These are phyloP conservation scores for Lycocorax pyrrhopterus DNA, from an alignment of 2,113 vertebrate species.

Conservation along the genomic window DNA sequence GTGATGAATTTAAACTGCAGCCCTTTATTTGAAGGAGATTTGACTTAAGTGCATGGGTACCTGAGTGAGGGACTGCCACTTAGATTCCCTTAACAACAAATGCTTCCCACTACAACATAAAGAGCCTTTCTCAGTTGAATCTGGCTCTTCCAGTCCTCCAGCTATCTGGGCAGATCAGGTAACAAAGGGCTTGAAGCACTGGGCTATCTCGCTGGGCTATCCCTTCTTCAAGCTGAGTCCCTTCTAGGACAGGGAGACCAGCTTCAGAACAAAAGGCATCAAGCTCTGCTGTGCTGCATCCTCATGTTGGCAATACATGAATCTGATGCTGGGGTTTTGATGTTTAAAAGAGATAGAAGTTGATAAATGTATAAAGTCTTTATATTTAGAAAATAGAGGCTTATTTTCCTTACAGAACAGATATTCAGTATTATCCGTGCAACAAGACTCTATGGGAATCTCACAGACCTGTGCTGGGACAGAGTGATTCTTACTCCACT, in stretches of 20 bases:
- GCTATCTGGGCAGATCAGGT: not conserved
- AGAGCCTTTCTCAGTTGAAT: not conserved
- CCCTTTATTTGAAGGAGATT: not conserved
- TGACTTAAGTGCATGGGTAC: not conserved
- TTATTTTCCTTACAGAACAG: not conserved
- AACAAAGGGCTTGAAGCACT: not conserved
- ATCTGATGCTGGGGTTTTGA: not conserved
- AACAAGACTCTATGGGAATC: not conserved
- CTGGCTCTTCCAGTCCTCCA: not conserved
- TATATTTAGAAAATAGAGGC: not conserved
- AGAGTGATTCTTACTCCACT: not conserved
- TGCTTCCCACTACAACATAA: not conserved
- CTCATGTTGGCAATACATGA: not conserved
- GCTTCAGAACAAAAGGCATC: not conserved
- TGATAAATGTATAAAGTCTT: not conserved
- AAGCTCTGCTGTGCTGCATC: not conserved
- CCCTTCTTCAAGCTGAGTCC: not conserved
- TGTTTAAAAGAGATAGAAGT: not conserved
- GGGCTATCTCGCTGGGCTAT: not conserved
- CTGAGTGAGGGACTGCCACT: not conserved
- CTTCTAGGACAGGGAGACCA: not conserved
- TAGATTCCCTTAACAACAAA: not conserved
- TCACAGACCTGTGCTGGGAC: not conserved
- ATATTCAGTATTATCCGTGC: not conserved
- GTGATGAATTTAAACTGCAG: not conserved